Percentiles rank a stretch among this genome's conserved stretches.
These are phyloP conservation scores for Acleris emargana DNA, from an alignment of 2,888 invertebrate genomes.

Conservation along the genomic window DNA sequence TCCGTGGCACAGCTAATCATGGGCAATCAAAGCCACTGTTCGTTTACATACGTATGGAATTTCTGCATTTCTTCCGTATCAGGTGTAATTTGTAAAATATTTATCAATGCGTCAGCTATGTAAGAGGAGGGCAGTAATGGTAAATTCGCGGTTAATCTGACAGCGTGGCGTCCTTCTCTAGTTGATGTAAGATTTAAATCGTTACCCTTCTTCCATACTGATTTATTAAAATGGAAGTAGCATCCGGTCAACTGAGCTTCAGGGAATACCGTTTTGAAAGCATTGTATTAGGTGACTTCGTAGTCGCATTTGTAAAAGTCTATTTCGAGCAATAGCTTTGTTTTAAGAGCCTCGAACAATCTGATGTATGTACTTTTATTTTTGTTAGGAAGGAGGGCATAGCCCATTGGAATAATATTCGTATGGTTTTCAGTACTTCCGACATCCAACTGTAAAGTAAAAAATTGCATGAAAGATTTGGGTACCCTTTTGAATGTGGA, in stretches of 20 bases:
- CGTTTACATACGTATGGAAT: no score
- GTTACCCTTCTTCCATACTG: no score
- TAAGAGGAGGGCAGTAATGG: constrained; percentile 10
- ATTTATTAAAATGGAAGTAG: no score
- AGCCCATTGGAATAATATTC: constrained; percentile 1
- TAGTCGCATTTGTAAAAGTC: constrained; percentile 2
- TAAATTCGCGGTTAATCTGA: constrained; percentile 21
- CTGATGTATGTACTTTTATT: constrained; percentile 9
- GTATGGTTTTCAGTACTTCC: constrained; percentile 8
- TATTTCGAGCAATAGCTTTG: constrained; percentile 5
- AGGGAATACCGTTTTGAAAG: no score
- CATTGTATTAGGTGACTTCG: no score
- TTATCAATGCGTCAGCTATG: constrained; percentile 17
- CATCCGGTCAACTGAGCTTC: no score
- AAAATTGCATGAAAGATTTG: constrained; percentile 11
- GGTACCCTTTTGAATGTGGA: constrained; percentile 9
- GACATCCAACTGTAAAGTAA: constrained; percentile 7
- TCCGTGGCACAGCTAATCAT: no score
- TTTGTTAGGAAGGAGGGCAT: constrained; percentile 14
- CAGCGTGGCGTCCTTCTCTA: constrained; percentile 11
- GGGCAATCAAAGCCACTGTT: no score
- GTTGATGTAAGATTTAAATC: no score
- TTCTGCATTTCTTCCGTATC: no score
- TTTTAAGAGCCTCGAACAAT: constrained; percentile 9
- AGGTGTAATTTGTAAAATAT: constrained; percentile 19